Percentiles rank a stretch among this genome's conserved stretches.
Evolutionary conservation across 2,888 invertebrate genomes (phyloP).

Genomic region (Brenthis hecate): DNA sequence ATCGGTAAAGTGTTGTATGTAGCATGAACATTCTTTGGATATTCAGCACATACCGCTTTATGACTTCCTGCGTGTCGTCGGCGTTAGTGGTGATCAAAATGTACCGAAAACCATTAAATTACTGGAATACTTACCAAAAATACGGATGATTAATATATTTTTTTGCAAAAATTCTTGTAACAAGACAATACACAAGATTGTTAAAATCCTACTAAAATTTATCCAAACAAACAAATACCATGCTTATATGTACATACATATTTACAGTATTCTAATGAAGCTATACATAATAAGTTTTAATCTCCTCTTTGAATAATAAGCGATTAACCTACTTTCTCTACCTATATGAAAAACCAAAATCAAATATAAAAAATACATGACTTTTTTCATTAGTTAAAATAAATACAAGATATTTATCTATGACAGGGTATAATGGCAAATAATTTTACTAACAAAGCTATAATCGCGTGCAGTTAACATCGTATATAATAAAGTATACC

Average conservation of each 20-base stretch:
- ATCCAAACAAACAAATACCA: too few relatives aligned
- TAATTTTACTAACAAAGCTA: slow-evolving; percentile 12
- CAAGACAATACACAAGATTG: too few relatives aligned
- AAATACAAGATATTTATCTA: not conserved
- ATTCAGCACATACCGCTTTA: slow-evolving; percentile 50
- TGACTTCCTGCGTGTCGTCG: slow-evolving; percentile 69
- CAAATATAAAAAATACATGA: not conserved
- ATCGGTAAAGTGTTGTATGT: slow-evolving; percentile 12
- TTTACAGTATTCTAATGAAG: too few relatives aligned
- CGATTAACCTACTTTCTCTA: too few relatives aligned
- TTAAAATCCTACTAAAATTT: too few relatives aligned
- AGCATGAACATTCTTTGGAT: slow-evolving; percentile 48
- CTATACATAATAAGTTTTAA: too few relatives aligned
- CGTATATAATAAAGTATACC: slow-evolving; percentile 25
- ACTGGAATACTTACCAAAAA: slow-evolving; percentile 63
- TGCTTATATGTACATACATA: too few relatives aligned
- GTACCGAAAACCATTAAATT: slow-evolving; percentile 66
- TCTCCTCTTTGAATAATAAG: too few relatives aligned
- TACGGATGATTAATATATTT: slow-evolving; percentile 45
- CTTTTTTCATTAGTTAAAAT: not conserved
- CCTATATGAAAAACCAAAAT: too few relatives aligned
- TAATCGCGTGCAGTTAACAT: slow-evolving; percentile 22
- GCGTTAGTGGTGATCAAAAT: slow-evolving; percentile 51
- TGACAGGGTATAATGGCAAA: slow-evolving; percentile 8
- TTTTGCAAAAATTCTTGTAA: too few relatives aligned